Conservation (phyloP, 2,113 vertebrate genomes). For the Phyllostomus discolor region DNA sequence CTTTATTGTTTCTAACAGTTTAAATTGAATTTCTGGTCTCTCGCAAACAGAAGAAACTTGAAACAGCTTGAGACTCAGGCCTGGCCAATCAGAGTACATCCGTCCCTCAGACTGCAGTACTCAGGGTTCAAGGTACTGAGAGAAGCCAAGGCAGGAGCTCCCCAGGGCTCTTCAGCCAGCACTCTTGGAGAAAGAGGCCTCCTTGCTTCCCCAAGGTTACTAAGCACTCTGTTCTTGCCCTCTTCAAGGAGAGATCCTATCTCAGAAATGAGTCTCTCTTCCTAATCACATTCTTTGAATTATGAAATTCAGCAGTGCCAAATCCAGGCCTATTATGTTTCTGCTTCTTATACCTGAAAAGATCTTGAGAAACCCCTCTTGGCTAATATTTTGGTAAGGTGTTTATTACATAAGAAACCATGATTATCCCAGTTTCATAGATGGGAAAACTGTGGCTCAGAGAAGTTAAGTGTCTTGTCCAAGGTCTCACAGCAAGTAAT, state of each 20-base stretch:
- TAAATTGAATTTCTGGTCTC: background rate
- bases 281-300: background rate
- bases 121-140: no score
- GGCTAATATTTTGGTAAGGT: background rate
- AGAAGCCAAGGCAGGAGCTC: no score
- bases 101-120: background rate
- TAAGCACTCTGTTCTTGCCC: background rate
- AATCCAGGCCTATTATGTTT: background rate
- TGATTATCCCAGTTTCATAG: background rate
- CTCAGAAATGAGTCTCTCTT: background rate
- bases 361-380: background rate
- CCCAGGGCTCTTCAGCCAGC: background rate
- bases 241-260: background rate
- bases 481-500: background rate
- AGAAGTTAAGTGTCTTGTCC: background rate
- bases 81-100: background rate
- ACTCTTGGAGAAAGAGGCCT: background rate
- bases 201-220: background rate
- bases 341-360: background rate
- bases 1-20: background rate
- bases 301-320: background rate
- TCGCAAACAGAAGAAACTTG: background rate
- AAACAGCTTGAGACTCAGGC: background rate
- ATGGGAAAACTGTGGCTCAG: background rate
- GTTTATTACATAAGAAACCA: background rate